Base-by-base conservation (phyloP, 2,888 invertebrate species). In the Heliconius sara region DNA sequence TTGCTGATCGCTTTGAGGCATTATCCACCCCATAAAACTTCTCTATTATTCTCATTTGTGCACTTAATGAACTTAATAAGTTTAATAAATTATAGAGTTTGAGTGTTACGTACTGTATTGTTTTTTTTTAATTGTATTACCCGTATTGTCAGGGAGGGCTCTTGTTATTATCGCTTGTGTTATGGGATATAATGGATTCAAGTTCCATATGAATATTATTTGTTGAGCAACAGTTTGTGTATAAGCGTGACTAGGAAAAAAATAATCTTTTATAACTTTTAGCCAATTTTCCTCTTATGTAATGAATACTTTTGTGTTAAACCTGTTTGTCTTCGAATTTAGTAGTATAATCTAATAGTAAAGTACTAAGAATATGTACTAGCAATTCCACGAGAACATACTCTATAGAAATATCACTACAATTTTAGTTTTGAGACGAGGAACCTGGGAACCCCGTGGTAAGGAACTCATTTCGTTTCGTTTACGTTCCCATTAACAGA, bases 1-100 rank as follows among this genome's bases (percentile, higher is more conserved):
- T 84, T 83, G 80, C 82, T 78, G 52, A 72, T 52, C 72, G 80
- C 83, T 82, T 80, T 57, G 77, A 81, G 82, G 70, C 75, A 80
- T 83, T 83, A 81, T 68, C 70, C 73, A 75, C 83, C 82, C 76
- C 73, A 68, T 80, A 72, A 78, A 57, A 22, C 39, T 66, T 73
- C 76, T 65, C 66, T 67, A 34, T 77, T 74, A 60, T 34, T 73
- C 60, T 57, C 52, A 57, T 72, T 72, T 57, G 6, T 13, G 60
- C 19, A 60, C 73, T 57, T n/a, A 57, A 39, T 39, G n/a, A 57
- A 73, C 30, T 25, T 52, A 72, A 57, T 72, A 30, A 34, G 22
- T 57, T 19, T 73, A 34, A 60, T 60, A 60, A 60, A 34, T 60
- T 12, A 30, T 73, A 39, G n/a, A 73, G 34, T 57, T 60, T 34